These are phyloP conservation scores for Cheumatopsyche charites DNA, from an alignment of 1,140 invertebrate species.

Conservation along the genomic window DNA sequence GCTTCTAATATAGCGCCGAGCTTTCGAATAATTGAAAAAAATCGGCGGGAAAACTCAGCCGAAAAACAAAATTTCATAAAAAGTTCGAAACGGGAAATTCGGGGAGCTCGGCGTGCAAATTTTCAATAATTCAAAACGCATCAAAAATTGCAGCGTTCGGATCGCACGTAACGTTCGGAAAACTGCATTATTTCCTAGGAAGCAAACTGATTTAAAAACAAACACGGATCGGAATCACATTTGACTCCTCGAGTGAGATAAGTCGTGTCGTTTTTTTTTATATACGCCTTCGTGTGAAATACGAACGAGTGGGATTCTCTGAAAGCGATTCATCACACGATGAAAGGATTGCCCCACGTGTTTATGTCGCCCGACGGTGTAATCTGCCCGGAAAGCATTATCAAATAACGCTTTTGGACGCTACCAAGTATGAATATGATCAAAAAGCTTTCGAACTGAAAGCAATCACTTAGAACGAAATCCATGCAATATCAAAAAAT, in stretches of 20 bases:
- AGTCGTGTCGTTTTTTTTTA: not conserved
- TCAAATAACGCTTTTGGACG: constrained; percentile 36
- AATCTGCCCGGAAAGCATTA: constrained; percentile 29
- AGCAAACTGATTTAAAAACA: too few relatives aligned
- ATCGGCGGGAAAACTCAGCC: not conserved
- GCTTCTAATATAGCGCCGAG: too few relatives aligned
- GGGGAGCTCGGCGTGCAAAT: not conserved
- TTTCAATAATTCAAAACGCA: constrained; percentile 5
- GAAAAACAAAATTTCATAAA: constrained; percentile 4
- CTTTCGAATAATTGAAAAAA: constrained; percentile 11
- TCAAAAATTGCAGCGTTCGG: too few relatives aligned
- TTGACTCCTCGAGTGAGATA: not conserved
- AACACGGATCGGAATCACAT: too few relatives aligned
- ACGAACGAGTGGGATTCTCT: constrained; percentile 4
- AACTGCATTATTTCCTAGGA: too few relatives aligned
- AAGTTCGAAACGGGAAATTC: not conserved
- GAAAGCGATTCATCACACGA: constrained; percentile 25
- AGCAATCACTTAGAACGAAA: not conserved
- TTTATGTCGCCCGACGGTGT: constrained; percentile 29
- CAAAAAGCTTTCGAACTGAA: not conserved
- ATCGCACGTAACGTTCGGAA: not conserved
- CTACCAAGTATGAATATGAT: not conserved
- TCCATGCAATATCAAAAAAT: too few relatives aligned
- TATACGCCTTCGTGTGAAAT: not conserved
- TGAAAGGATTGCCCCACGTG: constrained; percentile 21